Conservation (phyloP, 2,888 invertebrate species). For the Bruchidius siliquastri region DNA sequence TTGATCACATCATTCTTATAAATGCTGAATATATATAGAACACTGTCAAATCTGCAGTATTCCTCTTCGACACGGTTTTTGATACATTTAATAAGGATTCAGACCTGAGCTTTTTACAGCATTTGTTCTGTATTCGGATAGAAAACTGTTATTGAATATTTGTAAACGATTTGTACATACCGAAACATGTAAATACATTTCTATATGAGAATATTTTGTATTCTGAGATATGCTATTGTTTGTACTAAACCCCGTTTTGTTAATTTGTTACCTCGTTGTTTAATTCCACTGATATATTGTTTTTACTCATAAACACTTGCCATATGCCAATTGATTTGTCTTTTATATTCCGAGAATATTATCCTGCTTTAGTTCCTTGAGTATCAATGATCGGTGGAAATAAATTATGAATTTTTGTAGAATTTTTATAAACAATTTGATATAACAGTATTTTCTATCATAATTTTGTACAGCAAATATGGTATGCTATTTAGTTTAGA, state of each 20-base stretch:
- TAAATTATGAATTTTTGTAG: background rate
- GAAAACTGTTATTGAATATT: background rate
- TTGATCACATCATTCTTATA: background rate
- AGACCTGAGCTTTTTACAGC: background rate
- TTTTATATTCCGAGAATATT: background rate
- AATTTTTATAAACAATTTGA: background rate
- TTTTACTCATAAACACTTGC: background rate
- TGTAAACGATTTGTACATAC: background rate
- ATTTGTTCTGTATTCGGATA: background rate
- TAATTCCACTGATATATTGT: background rate
- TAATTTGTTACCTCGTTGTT: background rate
- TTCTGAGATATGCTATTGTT: background rate
- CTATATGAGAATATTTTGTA: background rate
- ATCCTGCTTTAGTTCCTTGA: background rate
- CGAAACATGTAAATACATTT: background rate
- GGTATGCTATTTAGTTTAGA: background rate
- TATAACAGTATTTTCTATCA: background rate
- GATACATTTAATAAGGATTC: background rate
- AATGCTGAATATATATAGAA: background rate
- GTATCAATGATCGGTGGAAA: background rate
- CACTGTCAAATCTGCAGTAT: background rate
- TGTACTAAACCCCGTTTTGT: background rate
- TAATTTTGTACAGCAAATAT: background rate
- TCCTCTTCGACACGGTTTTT: background rate
- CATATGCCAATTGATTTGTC: background rate